Evolutionary conservation across 2,888 invertebrate species (phyloP), one percentile per base, ranked within the genome.

Genomic region (Ophioninae sp.): DNA sequence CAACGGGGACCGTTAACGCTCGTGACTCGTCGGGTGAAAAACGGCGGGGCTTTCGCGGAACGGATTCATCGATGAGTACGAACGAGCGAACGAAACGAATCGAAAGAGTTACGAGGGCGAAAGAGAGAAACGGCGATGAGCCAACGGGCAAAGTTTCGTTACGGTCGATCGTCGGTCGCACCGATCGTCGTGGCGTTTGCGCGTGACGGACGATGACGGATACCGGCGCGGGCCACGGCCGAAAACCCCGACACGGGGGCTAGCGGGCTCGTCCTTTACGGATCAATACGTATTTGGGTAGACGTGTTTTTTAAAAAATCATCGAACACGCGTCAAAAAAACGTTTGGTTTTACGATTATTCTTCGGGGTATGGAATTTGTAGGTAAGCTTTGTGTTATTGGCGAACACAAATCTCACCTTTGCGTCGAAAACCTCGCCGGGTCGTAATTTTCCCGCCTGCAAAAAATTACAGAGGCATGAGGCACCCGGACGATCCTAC

Each of bases 361-460:
- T 75, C 74, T 79, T 62, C 20, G 39, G 74, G 75, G 88, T 88
- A 88, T 85, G 89, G 64, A 68, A 84, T 78, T 88, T 87, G 88
- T 89, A 90, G 93, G 93, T 93, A 93, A 93, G 93, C 93, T 93
- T 93, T 93, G 93, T 93, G 93, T 93, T 92, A 92, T 90, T 90
- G 92, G 85, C 91, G 91, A 93, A 94, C 94, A 94, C 94, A 95
- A 95, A 94, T 94, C 95, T 95, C 95, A 96, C 96, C 96, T 96
- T 96, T 93, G 94, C 94, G 93, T 96, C 96, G 93, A 95, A 94
- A 92, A 96, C 95, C 94, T 96, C 96, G 94, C 96, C 96, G 93
- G 96, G 96, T 93, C 96, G 96, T 94, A 96, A 96, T 94, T 94
- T 95, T 94, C 95, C 95, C 94, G 94, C 95, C 95, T 95, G 95